Conservation (phyloP, 2,113 vertebrate species). For the Lathamus discolor region DNA sequence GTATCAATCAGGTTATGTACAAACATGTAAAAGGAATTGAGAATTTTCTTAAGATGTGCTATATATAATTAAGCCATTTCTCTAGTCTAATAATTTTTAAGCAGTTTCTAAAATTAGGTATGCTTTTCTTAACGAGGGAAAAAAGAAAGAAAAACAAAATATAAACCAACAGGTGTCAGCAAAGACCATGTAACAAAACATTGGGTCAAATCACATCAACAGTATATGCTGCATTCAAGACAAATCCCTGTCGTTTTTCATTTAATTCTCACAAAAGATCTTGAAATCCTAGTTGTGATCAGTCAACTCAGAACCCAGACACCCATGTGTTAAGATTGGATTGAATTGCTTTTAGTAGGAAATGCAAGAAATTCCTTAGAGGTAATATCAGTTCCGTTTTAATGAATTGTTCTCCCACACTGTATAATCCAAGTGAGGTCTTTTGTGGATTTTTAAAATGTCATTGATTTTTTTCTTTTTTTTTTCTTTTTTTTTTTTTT, state of each 20-base stretch:
- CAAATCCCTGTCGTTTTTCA: slow-evolving; percentile 7
- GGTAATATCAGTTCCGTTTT: slow-evolving; percentile 16
- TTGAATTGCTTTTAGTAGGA: slow-evolving; percentile 25
- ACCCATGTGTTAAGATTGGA: not conserved
- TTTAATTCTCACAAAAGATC: slow-evolving; percentile 20
- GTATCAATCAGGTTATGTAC: not conserved
- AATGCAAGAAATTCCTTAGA: not conserved
- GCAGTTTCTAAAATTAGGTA: not conserved
- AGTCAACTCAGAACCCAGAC: not conserved
- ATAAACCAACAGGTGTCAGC: slow-evolving; percentile 62
- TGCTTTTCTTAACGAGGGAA: not conserved
- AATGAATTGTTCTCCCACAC: slow-evolving; percentile 14
- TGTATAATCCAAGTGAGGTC: slow-evolving; percentile 21
- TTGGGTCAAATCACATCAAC: slow-evolving; percentile 23
- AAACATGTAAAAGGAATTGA: not conserved
- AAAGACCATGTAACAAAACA: slow-evolving; percentile 45
- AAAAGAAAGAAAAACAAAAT: not conserved
- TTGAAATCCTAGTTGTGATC: slow-evolving; percentile 22
- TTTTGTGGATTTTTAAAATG: slow-evolving; percentile 36
- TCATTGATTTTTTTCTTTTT: not conserved
- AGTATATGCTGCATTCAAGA: not conserved
- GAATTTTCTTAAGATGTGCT: not conserved
- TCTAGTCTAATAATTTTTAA: not conserved
- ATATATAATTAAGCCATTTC: not conserved
- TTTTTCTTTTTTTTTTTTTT: not conserved